phyloP scores from a whole-genome alignment of 2,888 invertebrate species.

The Apamea sordens region DNA sequence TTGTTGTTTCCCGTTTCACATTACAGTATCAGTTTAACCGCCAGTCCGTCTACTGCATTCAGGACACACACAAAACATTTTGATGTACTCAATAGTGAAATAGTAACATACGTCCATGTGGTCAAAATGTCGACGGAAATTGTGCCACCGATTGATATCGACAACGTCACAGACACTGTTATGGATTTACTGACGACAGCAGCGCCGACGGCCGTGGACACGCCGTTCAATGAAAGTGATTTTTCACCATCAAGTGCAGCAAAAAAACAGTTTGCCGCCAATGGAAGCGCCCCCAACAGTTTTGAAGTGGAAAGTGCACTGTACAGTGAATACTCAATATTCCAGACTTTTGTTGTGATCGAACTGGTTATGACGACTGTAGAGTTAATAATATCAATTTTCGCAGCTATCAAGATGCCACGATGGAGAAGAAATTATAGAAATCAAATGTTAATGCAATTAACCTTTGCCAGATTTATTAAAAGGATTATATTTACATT shows the following conservation, averaged over 20 bases:
- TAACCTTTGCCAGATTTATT: slow-evolving; percentile 82
- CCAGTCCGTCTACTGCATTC: slow-evolving; percentile 71
- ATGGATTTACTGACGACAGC: slow-evolving; percentile 50
- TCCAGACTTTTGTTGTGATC: slow-evolving; percentile 78
- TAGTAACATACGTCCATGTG: slow-evolving; percentile 66
- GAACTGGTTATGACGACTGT: slow-evolving; percentile 84
- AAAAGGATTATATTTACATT: slow-evolving; percentile 79
- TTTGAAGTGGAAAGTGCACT: slow-evolving; percentile 17
- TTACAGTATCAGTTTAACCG: slow-evolving; percentile 62
- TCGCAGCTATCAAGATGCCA: slow-evolving; percentile 80
- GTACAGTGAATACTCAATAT: slow-evolving; percentile 64
- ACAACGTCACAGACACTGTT: slow-evolving; percentile 20
- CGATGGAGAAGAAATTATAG: slow-evolving; percentile 86
- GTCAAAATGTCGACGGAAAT: slow-evolving; percentile 73
- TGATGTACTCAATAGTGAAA: slow-evolving; percentile 40
- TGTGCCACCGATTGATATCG: slow-evolving; percentile 63
- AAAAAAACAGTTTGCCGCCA: slow-evolving; percentile 13
- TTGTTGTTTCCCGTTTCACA: slow-evolving; percentile 80
- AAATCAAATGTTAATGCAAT: slow-evolving; percentile 87
- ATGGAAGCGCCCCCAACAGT: slow-evolving; percentile 35
- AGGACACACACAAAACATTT: slow-evolving; percentile 44
- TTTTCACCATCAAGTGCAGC: slow-evolving; percentile 23
- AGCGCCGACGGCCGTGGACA: slow-evolving; percentile 37
- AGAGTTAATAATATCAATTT: slow-evolving; percentile 79
- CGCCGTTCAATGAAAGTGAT: slow-evolving; percentile 60